A percentile compares a stretch with the other conserved stretches of the same genome.
phyloP scores from a whole-genome alignment of 2,113 vertebrate species.

The Synodontis membranacea region DNA sequence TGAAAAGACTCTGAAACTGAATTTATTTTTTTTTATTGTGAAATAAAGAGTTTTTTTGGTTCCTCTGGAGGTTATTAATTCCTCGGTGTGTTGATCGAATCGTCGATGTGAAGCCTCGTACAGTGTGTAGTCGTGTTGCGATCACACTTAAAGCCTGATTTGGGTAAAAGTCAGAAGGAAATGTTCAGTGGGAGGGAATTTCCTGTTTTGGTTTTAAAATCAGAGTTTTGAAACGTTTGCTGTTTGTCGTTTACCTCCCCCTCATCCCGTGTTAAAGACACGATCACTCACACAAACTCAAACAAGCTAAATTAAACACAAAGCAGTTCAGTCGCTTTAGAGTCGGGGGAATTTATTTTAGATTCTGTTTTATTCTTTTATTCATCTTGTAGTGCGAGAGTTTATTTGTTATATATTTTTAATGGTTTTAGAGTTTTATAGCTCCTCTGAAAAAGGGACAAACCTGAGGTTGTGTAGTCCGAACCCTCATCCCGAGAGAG shows the following conservation, averaged over 20 bases:
- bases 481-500: background rate
- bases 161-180: conserved; percentile 18
- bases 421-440: background rate
- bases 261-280: no score
- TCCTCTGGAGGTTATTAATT: background rate
- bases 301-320: background rate
- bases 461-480: background rate
- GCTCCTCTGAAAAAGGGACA: background rate
- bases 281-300: background rate
- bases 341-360: no score
- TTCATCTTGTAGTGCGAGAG: background rate
- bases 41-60: background rate
- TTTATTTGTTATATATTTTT: no score
- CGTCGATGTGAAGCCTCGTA: background rate
- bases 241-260: background rate
- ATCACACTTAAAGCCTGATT: background rate
- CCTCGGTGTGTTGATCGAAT: background rate
- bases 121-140: background rate
- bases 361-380: background rate
- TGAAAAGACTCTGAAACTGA: no score
- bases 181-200: conserved; percentile 26
- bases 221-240: background rate
- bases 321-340: background rate
- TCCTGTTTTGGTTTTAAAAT: conserved; percentile 61
- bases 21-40: no score